A percentile compares a stretch with the other conserved stretches of the same genome.
Evolutionary conservation across 2,888 invertebrate genomes (phyloP).

Genomic region (Pachycephus smyrnensis): DNA sequence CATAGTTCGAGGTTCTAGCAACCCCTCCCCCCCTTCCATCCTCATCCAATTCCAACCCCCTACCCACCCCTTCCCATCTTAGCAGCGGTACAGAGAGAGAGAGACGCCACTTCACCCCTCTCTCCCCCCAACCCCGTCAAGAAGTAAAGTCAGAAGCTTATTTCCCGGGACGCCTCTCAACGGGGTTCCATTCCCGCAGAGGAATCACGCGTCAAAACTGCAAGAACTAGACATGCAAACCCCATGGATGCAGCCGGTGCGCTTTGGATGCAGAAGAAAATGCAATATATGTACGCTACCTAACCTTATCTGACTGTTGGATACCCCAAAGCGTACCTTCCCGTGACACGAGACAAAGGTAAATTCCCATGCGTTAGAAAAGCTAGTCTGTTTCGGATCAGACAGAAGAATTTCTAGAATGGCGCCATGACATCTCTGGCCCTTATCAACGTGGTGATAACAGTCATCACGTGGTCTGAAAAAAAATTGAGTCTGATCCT

Average conservation of each 20-base stretch:
- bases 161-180: slow-evolving; percentile 48
- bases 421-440: too few species aligned
- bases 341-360: too few species aligned
- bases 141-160: slow-evolving; percentile 54
- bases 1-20: neutral
- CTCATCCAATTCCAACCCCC: neutral
- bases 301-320: neutral
- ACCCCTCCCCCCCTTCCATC: neutral
- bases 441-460: too few species aligned
- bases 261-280: neutral
- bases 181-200: slow-evolving; percentile 11
- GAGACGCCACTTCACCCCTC: neutral
- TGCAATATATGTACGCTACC: neutral
- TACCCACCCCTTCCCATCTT: slow-evolving; percentile 12
- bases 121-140: slow-evolving; percentile 24
- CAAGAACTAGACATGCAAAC: slow-evolving; percentile 25
- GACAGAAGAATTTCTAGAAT: too few species aligned
- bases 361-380: too few species aligned
- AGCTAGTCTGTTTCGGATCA: too few species aligned
- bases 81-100: neutral
- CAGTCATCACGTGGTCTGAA: too few species aligned
- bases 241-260: neutral
- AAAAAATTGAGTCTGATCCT: too few species aligned
- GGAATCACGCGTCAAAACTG: slow-evolving; percentile 50
- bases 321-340: too few species aligned